Percentiles rank a stretch among this genome's conserved stretches.
Conservation (phyloP, 2,888 invertebrate species). For the Meiosimyza platycephala region DNA sequence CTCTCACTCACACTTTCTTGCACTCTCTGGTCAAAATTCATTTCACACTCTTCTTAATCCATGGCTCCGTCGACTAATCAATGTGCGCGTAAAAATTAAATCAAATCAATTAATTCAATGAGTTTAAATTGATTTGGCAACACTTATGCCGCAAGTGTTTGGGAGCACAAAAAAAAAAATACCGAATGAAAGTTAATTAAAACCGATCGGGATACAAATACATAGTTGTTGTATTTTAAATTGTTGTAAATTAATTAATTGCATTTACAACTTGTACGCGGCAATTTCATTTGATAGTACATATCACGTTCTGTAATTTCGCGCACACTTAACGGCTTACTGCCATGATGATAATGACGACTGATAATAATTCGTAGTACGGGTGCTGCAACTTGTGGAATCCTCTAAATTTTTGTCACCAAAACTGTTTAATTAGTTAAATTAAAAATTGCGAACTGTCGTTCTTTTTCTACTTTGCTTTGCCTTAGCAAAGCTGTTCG, state of each 20-base stretch:
- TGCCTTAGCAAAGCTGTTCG: constrained; percentile 5
- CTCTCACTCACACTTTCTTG: background rate
- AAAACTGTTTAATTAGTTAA: constrained; percentile 42
- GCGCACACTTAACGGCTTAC: constrained; percentile 38
- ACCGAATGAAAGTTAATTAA: constrained; percentile 28
- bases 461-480: constrained; percentile 32
- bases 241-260: constrained; percentile 64
- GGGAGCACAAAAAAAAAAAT: constrained; percentile 17
- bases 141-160: constrained; percentile 10
- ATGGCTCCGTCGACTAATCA: constrained; percentile 51
- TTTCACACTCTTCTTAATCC: constrained; percentile 47
- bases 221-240: constrained; percentile 44
- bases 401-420: constrained; percentile 40
- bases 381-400: too few relatives aligned
- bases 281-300: constrained; percentile 48
- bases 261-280: constrained; percentile 48
- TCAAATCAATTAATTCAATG: constrained; percentile 57
- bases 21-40: background rate
- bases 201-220: constrained; percentile 34
- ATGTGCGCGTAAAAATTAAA: constrained; percentile 56
- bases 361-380: background rate
- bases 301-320: constrained; percentile 40
- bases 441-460: constrained; percentile 38
- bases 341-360: background rate
- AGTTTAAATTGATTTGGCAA: constrained; percentile 39